A percentile compares a stretch with the other conserved stretches of the same genome.
phyloP scores from a whole-genome alignment of 2,113 vertebrate genomes.

The Thomomys bottae region DNA sequence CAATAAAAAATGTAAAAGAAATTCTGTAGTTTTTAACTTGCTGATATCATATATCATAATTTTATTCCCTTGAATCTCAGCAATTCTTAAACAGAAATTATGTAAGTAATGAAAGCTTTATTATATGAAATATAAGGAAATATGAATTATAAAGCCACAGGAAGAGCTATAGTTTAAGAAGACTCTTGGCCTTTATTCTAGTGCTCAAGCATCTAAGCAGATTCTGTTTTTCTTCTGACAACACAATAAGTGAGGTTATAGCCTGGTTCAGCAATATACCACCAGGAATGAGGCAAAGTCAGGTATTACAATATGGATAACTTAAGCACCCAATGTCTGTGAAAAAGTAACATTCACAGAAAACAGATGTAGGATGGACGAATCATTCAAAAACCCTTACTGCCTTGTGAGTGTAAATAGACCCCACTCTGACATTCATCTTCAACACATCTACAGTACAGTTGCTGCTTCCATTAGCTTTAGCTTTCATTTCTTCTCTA shows the following conservation, averaged over 20 bases:
- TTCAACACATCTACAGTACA: not conserved
- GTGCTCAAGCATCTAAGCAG: not conserved
- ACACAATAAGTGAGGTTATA: not conserved
- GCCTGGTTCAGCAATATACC: not conserved
- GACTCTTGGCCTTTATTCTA: not conserved
- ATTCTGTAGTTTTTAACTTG: not conserved
- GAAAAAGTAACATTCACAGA: not conserved
- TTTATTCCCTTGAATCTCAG: not conserved
- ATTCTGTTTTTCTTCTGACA: not conserved
- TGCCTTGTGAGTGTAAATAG: not conserved
- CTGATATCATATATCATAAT: not conserved
- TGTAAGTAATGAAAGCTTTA: not conserved
- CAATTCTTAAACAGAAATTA: not conserved
- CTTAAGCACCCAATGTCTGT: not conserved
- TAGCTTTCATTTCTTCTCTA: not conserved
- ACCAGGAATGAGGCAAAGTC: not conserved
- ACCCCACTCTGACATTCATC: not conserved
- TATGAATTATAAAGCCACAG: not conserved
- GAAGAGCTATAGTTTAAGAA: not conserved
- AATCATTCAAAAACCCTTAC: not conserved
- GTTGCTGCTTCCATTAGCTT: not conserved
- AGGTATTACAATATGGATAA: not conserved
- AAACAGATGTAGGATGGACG: not conserved
- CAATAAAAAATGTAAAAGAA: no score
- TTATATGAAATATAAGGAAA: not conserved